A percentile compares a stretch with the other conserved stretches of the same genome.
These are phyloP conservation scores for Hyperoplus lanceolatus DNA, from an alignment of 2,797 vertebrate genomes.

Conservation along the genomic window DNA sequence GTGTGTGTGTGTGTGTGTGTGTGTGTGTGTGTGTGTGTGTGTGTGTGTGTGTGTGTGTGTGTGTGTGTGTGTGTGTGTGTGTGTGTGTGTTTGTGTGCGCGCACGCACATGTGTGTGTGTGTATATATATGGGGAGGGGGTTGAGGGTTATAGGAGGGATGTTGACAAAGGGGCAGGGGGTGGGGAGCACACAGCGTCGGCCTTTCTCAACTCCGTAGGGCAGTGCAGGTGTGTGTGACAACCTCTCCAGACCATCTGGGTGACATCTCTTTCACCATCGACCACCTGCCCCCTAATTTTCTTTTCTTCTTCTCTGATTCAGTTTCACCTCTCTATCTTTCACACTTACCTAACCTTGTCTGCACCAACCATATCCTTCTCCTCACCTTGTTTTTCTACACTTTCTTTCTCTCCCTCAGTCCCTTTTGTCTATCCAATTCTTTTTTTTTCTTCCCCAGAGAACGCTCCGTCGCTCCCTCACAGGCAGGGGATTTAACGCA, in stretches of 20 bases:
- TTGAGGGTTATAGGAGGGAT: conserved; percentile 43
- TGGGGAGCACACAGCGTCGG: conserved; percentile 9
- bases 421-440: conserved; percentile 41
- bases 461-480: conserved; percentile 35
- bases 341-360: conserved; percentile 53
- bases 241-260: conserved; percentile 57
- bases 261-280: conserved; percentile 49
- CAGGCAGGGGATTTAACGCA: conserved; percentile 47
- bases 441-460: conserved; percentile 16
- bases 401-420: conserved; percentile 36
- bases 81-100: too few species aligned
- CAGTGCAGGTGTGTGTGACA: conserved; percentile 76
- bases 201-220: conserved; percentile 52
- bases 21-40: too few species aligned
- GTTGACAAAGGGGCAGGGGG: conserved; percentile 48
- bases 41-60: too few species aligned
- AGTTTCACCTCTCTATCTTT: conserved; percentile 58
- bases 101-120: too few species aligned
- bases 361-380: conserved; percentile 54
- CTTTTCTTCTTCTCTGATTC: conserved; percentile 36
- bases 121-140: conserved; percentile 8
- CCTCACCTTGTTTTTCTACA: conserved; percentile 49
- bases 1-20: too few species aligned
- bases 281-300: conserved; percentile 55
- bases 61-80: too few species aligned